Percentiles rank a stretch among this genome's conserved stretches.
These are phyloP conservation scores for Anoplolepis gracilipes DNA, from an alignment of 1,140 invertebrate genomes.

Conservation along the genomic window DNA sequence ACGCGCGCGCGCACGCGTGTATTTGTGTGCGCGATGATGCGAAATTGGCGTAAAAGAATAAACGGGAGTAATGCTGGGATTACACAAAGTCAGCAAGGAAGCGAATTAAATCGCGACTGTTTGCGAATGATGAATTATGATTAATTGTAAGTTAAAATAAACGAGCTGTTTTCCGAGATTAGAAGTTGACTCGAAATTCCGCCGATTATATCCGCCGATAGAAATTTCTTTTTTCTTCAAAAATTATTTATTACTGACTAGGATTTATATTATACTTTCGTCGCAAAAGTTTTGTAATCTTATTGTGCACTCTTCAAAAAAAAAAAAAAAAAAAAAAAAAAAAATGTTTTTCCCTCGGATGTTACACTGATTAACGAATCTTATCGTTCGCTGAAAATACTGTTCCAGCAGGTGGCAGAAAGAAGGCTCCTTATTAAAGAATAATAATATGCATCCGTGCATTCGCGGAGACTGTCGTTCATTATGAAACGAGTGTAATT, in stretches of 20 bases:
- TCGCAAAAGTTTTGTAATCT: neutral
- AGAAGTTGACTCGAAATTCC: neutral
- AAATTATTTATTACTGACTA: neutral
- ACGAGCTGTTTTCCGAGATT: neutral
- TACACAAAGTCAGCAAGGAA: conserved; percentile 30
- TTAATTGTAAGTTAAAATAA: neutral
- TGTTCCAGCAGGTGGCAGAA: neutral
- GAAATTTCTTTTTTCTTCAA: neutral
- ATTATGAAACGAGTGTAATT: conserved; percentile 4
- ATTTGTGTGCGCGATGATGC: neutral
- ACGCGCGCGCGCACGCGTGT: neutral
- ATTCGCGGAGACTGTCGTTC: neutral
- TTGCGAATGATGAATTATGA: neutral
- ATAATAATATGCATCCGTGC: neutral
- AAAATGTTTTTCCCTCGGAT: neutral
- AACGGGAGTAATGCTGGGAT: conserved; percentile 44
- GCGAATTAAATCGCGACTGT: neutral
- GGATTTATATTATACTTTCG: neutral
- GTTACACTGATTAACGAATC: neutral
- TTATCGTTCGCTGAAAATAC: neutral
- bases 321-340: neutral
- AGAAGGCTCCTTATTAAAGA: neutral
- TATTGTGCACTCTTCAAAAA: neutral
- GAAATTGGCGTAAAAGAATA: conserved; percentile 64
- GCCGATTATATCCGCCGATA: neutral